Base-by-base conservation (phyloP, 2,113 vertebrate species). In the Salminus brasiliensis region DNA sequence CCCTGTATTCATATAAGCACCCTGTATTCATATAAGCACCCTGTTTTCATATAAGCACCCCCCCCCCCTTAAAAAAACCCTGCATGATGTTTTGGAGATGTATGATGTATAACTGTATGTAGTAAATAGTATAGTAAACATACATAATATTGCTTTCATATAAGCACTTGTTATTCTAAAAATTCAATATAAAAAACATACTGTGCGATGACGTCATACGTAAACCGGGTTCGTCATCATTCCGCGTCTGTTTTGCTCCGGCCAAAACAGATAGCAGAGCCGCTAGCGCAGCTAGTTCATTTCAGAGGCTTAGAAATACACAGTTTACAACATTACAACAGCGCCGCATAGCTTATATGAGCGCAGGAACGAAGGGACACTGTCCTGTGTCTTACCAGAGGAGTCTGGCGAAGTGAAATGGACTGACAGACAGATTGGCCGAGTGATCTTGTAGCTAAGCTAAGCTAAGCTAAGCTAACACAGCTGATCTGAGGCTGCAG, bases 151-250 rank as follows among this genome's bases (percentile, higher is more conserved):
- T n/a, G n/a, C n/a, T n/a, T n/a, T n/a, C n/a, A n/a, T n/a, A n/a
- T n/a, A n/a, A n/a, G n/a, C n/a, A n/a, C n/a, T n/a, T n/a, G n/a
- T n/a, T n/a, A n/a, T n/a, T n/a, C n/a, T n/a, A n/a, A n/a, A n/a
- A n/a, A n/a, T n/a, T n/a, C n/a, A n/a, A n/a, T n/a, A n/a, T n/a
- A n/a, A n/a, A n/a, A n/a, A n/a, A n/a, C n/a, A n/a, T n/a, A n/a
- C n/a, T 52, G 18, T 13, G 18, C 21, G 36, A 34, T 6, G 16
- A n/a, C 72, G 68, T 84, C 74, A 73, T 12, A 21, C 41, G 32
- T n/a, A 52, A 53, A 47, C 11, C 23, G 1, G 1, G 41, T n/a
- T 23, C 53, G 79, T 81, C 83, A 84, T 84, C 63, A 74, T 21
- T 21, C 45, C 18, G 78, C 83, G 83, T 52, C 65, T 36, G 27